Conservation (phyloP, 1,140 invertebrate species). For the Cydia fagiglandana region DNA sequence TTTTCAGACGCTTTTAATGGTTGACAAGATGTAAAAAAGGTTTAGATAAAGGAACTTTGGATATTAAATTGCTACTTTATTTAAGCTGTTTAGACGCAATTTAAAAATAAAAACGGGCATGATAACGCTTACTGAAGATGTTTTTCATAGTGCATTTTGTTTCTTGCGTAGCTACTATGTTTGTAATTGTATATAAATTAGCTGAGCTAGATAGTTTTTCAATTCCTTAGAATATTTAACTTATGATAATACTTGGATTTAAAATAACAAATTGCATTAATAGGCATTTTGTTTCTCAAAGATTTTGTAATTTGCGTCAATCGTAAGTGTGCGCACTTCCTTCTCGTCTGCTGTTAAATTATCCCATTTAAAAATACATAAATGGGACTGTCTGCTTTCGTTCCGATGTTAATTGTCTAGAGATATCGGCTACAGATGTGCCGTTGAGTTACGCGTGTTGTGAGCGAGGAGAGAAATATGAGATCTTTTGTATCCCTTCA, state of each 20-base stretch:
- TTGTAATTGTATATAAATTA: background rate
- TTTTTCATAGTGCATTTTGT: background rate
- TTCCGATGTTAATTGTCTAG: slow-evolving; percentile 73
- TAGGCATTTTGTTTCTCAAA: background rate
- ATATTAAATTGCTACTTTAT: background rate
- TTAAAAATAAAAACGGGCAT: background rate
- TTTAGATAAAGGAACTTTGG: slow-evolving; percentile 6
- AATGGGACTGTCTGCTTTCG: slow-evolving; percentile 57
- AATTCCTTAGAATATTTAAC: too few relatives aligned
- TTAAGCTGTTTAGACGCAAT: background rate
- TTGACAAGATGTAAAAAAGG: slow-evolving; percentile 6
- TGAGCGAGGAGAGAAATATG: slow-evolving; percentile 68
- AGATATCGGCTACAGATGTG: slow-evolving; percentile 75
- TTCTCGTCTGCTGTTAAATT: slow-evolving; percentile 55
- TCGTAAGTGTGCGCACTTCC: slow-evolving; percentile 39
- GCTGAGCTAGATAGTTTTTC: too few relatives aligned
- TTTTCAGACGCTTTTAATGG: slow-evolving; percentile 34
- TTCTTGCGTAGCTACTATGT: background rate
- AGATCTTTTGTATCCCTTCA: slow-evolving; percentile 42
- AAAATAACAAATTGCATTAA: slow-evolving; percentile 20
- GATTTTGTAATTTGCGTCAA: slow-evolving; percentile 39
- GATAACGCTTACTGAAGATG: background rate
- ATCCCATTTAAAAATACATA: slow-evolving; percentile 68
- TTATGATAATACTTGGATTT: too few relatives aligned
- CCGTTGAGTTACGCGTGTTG: slow-evolving; percentile 62